phyloP scores from a whole-genome alignment of 2,797 vertebrate species.

The Prionace glauca region DNA sequence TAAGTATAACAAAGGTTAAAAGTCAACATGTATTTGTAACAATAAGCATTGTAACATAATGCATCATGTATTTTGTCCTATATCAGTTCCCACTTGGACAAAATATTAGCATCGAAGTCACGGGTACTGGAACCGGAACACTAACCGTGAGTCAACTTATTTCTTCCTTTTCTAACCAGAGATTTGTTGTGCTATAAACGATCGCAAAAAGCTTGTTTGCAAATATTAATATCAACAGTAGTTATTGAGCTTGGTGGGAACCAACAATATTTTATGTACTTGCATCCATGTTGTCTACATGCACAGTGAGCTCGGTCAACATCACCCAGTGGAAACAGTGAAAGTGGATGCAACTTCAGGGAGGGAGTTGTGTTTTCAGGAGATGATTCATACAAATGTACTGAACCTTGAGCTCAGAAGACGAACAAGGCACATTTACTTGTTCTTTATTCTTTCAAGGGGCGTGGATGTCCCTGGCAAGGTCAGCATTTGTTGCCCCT shows the following conservation, averaged over 20 bases:
- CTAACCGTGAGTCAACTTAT: slow-evolving; percentile 50
- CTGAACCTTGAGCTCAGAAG: no score
- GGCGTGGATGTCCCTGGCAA: no score
- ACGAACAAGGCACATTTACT: no score
- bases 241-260: not conserved
- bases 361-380: no score
- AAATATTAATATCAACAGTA: not conserved
- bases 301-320: not conserved
- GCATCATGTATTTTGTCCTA: not conserved
- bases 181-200: not conserved
- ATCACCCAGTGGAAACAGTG: not conserved
- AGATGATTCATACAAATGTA: no score
- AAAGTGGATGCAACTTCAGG: no score
- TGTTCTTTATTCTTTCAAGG: no score
- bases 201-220: not conserved
- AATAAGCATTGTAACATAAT: not conserved
- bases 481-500: no score
- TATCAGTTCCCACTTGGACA: slow-evolving; percentile 52
- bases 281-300: not conserved
- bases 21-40: not conserved
- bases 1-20: not conserved
- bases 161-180: not conserved
- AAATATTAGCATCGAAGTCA: slow-evolving; percentile 48
- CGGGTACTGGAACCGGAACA: slow-evolving; percentile 54
- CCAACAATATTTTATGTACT: not conserved